A percentile compares a stretch with the other conserved stretches of the same genome.
phyloP scores from a whole-genome alignment of 2,888 invertebrate genomes.

The Temnothorax unifasciatus region DNA sequence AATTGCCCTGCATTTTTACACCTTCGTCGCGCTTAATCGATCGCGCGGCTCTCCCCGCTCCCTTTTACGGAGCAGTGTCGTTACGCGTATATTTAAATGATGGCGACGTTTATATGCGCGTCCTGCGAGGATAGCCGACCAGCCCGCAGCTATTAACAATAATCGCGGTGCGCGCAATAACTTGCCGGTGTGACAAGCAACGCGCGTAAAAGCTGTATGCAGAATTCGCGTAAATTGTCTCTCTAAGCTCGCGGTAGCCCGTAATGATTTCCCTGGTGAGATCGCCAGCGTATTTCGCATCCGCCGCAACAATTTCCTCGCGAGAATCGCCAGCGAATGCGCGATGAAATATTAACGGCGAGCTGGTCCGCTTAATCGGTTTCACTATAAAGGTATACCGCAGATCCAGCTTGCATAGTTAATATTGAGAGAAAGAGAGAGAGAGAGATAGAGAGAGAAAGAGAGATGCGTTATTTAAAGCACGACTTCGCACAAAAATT shows the following conservation, averaged over 20 bases:
- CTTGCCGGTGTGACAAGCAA: slow-evolving; percentile 25
- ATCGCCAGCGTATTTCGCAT: slow-evolving; percentile 10
- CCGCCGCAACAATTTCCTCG: neutral
- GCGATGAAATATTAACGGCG: slow-evolving; percentile 8
- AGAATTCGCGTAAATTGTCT: slow-evolving; percentile 35
- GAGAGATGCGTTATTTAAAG: slow-evolving; percentile 6
- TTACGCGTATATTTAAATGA: slow-evolving; percentile 21
- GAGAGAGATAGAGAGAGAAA: neutral
- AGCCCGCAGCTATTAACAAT: slow-evolving; percentile 30
- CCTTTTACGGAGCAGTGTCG: neutral
- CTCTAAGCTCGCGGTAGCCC: neutral
- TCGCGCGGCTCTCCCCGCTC: neutral
- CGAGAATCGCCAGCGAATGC: neutral
- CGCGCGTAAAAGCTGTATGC: neutral
- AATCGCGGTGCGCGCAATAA: slow-evolving; percentile 29
- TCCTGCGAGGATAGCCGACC: neutral
- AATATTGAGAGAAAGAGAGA: neutral
- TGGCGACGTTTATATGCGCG: neutral
- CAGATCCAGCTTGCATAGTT: neutral
- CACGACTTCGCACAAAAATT: neutral
- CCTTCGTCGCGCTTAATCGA: slow-evolving; percentile 1
- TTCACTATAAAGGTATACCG: neutral
- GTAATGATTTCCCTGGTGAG: slow-evolving; percentile 7
- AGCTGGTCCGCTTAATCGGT: neutral
- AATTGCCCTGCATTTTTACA: slow-evolving; percentile 11